Base-by-base conservation (phyloP, 2,888 invertebrate species). In the Sericinus montela region DNA sequence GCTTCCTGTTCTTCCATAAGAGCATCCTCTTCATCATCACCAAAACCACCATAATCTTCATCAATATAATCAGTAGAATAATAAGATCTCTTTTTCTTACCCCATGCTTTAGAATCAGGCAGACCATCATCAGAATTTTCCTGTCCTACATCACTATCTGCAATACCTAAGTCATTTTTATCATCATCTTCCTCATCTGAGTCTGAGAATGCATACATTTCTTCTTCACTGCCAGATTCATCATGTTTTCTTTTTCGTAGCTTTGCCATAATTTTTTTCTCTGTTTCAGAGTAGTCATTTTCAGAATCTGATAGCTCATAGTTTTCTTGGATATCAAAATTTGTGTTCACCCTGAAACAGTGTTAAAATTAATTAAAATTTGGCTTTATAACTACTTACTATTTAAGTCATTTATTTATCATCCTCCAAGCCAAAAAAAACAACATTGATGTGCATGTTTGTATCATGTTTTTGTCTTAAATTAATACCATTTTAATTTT, bases 51-150 rank as follows among this genome's bases (percentile, higher is more conserved):
- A 86, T 94, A 96, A 79, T 97, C 97, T 63, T 94, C 92, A 86
- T 97, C 97, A 11, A 96, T 93, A 79, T 95, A 97, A 84, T 97
- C 97, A 0, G 97, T 95, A 43, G 94, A 92, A 80, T 97, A 97
- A 74, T 92, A 98, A 29, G 91, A 90, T 51, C 88, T 91, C 63
- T 94, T 94, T 58, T 93, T 93, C 67, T 92, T 93, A 38, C 98
- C 98, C 98, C 98, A 98, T 14, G 97, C 96, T 79, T 94, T 93
- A 1, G 92, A 90, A 75, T 96, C 92, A 0, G 96, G 96, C 55
- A 96, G 82, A 65, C 93, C 91, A 71, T 92, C 92, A 63, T 93
- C 92, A 19, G 90, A 89, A 54, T 91, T 90, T 53, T 91, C 92
- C 57, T 93, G 91, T 0, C 93, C 94, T 8, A 96, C 91, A 77